phyloP scores from a whole-genome alignment of 2,797 vertebrate species.

The Carduelis carduelis region DNA sequence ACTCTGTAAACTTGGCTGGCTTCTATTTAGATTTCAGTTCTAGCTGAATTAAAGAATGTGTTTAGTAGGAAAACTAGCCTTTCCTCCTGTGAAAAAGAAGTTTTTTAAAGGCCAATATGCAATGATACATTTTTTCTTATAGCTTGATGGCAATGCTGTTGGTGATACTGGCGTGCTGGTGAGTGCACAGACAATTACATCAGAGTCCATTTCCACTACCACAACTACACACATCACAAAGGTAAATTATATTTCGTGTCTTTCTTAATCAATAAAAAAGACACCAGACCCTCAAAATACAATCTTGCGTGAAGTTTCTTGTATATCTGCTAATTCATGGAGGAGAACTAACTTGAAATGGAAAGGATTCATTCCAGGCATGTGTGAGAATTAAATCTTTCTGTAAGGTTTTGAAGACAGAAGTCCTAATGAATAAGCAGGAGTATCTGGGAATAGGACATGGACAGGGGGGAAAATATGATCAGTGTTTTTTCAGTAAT shows the following conservation, averaged over 20 bases:
- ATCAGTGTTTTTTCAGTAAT: neutral
- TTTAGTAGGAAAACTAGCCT: neutral
- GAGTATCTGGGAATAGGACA: neutral
- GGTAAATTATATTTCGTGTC: slow-evolving; percentile 71
- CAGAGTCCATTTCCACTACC: slow-evolving; percentile 94
- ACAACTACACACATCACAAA: slow-evolving; percentile 99
- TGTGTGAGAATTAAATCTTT: neutral
- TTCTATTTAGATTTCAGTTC: neutral
- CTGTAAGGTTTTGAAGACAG: neutral
- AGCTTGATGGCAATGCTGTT: slow-evolving; percentile 87
- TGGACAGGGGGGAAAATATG: neutral
- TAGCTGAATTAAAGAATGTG: neutral
- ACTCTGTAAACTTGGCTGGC: neutral
- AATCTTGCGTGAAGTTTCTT: neutral
- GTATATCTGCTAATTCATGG: neutral
- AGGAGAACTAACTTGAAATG: neutral
- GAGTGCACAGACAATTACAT: slow-evolving; percentile 97
- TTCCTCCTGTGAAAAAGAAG: neutral
- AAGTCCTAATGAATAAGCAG: neutral
- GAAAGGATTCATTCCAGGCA: neutral
- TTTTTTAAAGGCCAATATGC: neutral
- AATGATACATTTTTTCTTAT: neutral
- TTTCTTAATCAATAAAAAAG: neutral
- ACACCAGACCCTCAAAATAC: neutral
- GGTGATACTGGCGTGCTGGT: slow-evolving; percentile 87